Base-by-base conservation (phyloP, 2,888 invertebrate species). In the Hanleya hanleyi region DNA sequence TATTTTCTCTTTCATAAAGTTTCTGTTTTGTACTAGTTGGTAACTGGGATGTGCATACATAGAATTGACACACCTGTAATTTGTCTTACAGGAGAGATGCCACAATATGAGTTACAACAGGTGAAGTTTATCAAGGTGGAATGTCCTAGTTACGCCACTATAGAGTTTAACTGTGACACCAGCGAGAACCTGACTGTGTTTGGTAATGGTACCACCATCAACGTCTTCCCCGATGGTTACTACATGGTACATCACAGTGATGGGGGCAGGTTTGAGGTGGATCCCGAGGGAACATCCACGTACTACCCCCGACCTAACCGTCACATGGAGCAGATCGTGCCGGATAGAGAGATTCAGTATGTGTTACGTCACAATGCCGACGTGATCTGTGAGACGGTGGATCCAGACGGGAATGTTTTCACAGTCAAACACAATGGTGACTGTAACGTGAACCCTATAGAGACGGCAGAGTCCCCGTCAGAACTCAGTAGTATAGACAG, bases 121-220 rank as follows among this genome's bases (percentile, higher is more conserved):
- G 77, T 87, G 29, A 85, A 87, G 79, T 87, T 87, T 81, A 85
- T 89, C 36, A 86, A 85, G 74, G 86, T 90, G 18, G 90, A 90
- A 77, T 90, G 90, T 78, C 89, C 88, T 12, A 88, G 88, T 12
- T 90, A 84, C 80, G 89, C 90, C 49, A 89, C 90, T 12, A 84
- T 89, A 32, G 87, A 88, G 79, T 90, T 90, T 77, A 89, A 90
- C 78, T 83, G 83, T 67, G 76, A 81, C 36, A 85, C 87, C 3
- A 85, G 87, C 72, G 87, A 89, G 67, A 88, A 87, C 71, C 83
- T 87, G 67, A 87, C 88, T n/a, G 85, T 87, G 62, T 87, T 90
- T 81, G 90, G 88, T 38, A 85, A 82, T 73, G 88, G 88, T 6
- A 86, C 87, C 18, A 83, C 84, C 35, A 79, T 90, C 47, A 84